A percentile compares a stretch with the other conserved stretches of the same genome.
Conservation (phyloP, 1,140 invertebrate genomes). For the Philopotamus ludificatus region DNA sequence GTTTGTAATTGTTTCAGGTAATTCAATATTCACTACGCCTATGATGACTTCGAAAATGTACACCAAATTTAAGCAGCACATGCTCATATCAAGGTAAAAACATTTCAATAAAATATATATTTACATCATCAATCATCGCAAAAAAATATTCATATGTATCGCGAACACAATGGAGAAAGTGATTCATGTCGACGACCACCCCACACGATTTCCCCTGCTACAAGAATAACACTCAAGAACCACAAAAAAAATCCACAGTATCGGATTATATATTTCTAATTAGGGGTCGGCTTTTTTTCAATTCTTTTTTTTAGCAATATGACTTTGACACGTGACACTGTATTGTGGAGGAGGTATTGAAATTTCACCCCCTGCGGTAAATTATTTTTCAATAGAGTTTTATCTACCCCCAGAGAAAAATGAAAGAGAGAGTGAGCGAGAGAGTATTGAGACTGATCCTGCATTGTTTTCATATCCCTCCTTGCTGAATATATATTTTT, state of each 20-base stretch:
- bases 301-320: slow-evolving; percentile 30
- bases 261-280: slow-evolving; percentile 42
- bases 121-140: not conserved
- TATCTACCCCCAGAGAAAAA: slow-evolving; percentile 16
- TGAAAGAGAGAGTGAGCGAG: too few species aligned
- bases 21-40: not conserved
- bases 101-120: not conserved
- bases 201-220: slow-evolving; percentile 19
- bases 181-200: not conserved
- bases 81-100: not conserved
- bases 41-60: slow-evolving; percentile 4
- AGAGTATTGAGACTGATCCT: slow-evolving; percentile 7
- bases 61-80: not conserved
- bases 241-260: slow-evolving; percentile 33
- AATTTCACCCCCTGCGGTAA: slow-evolving; percentile 29
- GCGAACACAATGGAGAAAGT: slow-evolving; percentile 5
- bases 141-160: not conserved
- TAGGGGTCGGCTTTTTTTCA: slow-evolving; percentile 31
- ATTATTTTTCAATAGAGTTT: slow-evolving; percentile 20
- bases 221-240: slow-evolving; percentile 11
- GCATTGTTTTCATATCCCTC: slow-evolving; percentile 6
- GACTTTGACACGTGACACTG: slow-evolving; percentile 40
- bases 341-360: slow-evolving; percentile 34
- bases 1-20: slow-evolving; percentile 5
- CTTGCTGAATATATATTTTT: not conserved